These are phyloP conservation scores for Melanotaenia duboulayi DNA, from an alignment of 2,113 vertebrate genomes.

Conservation along the genomic window DNA sequence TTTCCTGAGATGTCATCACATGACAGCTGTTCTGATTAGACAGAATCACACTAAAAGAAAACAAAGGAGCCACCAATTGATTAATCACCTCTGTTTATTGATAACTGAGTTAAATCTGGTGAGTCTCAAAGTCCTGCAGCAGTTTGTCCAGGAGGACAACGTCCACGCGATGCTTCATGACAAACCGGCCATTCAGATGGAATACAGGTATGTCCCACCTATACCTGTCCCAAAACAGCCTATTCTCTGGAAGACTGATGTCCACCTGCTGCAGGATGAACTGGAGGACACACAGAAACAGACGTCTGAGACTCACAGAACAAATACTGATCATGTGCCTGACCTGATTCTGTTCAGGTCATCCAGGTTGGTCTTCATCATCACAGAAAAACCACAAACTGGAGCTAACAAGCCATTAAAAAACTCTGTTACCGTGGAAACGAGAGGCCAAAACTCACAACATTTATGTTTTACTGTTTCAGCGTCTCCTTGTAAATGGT, in stretches of 20 bases:
- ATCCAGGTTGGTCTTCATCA: too few relatives aligned
- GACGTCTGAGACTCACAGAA: not conserved
- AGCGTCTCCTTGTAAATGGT: too few relatives aligned
- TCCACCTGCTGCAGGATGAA: constrained; percentile 69
- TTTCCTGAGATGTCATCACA: constrained; percentile 8
- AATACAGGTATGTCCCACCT: constrained; percentile 73
- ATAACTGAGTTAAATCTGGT: not conserved
- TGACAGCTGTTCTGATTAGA: not conserved
- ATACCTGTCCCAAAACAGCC: constrained; percentile 59
- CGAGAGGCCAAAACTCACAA: too few relatives aligned
- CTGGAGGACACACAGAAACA: constrained; percentile 24
- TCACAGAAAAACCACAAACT: too few relatives aligned
- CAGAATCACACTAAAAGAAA: not conserved
- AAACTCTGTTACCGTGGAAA: too few relatives aligned
- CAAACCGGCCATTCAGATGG: constrained; percentile 64
- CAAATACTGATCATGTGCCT: too few relatives aligned
- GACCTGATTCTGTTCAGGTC: too few relatives aligned
- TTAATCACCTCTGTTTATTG: constrained; percentile 25
- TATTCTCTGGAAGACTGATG: constrained; percentile 69
- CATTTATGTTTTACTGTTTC: too few relatives aligned
- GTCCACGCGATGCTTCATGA: constrained; percentile 70
- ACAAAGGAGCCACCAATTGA: not conserved
- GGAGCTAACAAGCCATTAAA: too few relatives aligned
- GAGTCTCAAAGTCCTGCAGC: constrained; percentile 29
- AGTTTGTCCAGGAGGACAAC: constrained; percentile 44